These are phyloP conservation scores for Aurelia sp. DNA, from an alignment of 30 jellyfish, hydroid and myxozoan genomes.

Conservation along the genomic window DNA sequence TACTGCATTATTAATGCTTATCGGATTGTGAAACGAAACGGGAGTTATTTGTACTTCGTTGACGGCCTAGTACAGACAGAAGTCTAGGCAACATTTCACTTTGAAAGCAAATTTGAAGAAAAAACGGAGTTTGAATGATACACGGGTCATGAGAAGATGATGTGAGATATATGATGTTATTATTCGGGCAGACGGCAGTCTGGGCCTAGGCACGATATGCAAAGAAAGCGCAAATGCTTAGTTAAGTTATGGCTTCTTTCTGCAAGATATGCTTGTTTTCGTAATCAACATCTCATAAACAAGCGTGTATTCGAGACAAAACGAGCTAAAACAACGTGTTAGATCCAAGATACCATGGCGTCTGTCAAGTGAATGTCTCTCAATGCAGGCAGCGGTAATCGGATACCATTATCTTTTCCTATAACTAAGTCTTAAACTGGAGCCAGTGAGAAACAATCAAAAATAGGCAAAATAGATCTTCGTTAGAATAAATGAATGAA, in stretches of 20 bases:
- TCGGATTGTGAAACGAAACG: constrained; percentile 17
- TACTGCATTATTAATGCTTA: background rate
- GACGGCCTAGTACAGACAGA: background rate
- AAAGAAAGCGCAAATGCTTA: background rate
- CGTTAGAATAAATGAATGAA: too few relatives aligned
- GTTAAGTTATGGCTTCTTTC: background rate
- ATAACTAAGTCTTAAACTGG: too few relatives aligned
- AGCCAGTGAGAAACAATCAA: too few relatives aligned
- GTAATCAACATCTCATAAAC: constrained; percentile 6
- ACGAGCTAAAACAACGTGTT: background rate
- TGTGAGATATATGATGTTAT: background rate
- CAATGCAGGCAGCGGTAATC: too few relatives aligned
- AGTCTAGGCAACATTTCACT: constrained; percentile 7
- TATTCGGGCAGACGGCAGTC: background rate
- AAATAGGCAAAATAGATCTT: too few relatives aligned
- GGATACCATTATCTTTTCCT: too few relatives aligned
- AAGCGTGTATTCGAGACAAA: background rate
- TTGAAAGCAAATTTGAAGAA: background rate
- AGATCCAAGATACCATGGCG: background rate
- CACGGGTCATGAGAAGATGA: background rate
- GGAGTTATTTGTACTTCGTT: background rate
- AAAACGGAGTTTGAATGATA: background rate
- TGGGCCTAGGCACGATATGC: background rate
- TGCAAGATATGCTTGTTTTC: background rate
- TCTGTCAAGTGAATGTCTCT: background rate